A percentile compares a stretch with the other conserved stretches of the same genome.
phyloP scores from a whole-genome alignment of 2,888 invertebrate genomes.

The Alviniconcha strummeri region DNA sequence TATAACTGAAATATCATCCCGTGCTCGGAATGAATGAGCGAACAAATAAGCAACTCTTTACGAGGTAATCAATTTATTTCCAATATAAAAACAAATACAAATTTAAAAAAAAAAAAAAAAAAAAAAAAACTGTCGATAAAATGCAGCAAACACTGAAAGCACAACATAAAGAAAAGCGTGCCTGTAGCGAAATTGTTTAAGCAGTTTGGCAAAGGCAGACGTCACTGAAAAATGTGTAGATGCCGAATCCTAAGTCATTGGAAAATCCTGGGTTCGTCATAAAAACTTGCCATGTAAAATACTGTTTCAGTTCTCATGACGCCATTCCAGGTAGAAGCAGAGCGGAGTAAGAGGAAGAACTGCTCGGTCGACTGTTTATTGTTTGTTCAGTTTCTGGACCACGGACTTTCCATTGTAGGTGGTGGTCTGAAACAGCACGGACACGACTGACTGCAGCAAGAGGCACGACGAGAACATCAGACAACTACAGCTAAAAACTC shows the following conservation, averaged over 20 bases:
- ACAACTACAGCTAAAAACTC: no score
- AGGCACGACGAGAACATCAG: no score
- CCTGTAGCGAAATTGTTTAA: neutral
- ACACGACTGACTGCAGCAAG: neutral
- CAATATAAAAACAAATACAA: neutral
- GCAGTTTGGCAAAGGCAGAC: neutral
- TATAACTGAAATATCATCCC: neutral
- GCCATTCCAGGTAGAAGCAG: neutral
- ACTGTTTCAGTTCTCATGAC: no score
- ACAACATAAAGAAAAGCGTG: neutral
- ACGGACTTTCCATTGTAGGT: neutral
- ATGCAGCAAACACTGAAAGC: neutral
- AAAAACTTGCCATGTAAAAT: neutral
- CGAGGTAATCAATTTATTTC: neutral
- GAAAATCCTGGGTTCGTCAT: neutral
- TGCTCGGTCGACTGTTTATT: neutral
- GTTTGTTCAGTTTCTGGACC: constrained; percentile 3
- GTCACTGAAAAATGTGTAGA: constrained; percentile 5
- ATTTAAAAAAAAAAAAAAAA: no score
- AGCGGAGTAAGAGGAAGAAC: no score
- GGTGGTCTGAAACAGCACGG: constrained; percentile 5
- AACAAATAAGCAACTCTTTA: neutral
- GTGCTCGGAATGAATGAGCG: neutral
- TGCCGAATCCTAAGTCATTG: neutral
- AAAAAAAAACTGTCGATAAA: neutral